A percentile compares a stretch with the other conserved stretches of the same genome.
Evolutionary conservation across 2,888 invertebrate species (phyloP).

Genomic region (Rhamnusium bicolor): DNA sequence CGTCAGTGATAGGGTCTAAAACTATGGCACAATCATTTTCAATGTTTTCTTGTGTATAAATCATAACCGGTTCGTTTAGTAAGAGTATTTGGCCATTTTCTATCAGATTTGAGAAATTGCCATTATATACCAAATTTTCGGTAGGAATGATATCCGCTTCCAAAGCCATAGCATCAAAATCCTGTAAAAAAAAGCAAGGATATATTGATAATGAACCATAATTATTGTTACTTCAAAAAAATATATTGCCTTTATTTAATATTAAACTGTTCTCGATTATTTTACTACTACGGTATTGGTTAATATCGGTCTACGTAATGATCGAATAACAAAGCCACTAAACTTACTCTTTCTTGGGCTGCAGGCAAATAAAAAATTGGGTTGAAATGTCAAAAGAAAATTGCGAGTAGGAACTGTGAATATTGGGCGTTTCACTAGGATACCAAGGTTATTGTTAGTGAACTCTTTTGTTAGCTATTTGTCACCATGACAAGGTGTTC

Average conservation of each 20-base stretch:
- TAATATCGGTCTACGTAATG: background rate
- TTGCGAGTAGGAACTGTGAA: slow-evolving; percentile 16
- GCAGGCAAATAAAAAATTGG: slow-evolving; percentile 8
- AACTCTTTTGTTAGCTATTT: background rate
- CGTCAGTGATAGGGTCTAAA: slow-evolving; percentile 27
- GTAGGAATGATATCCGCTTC: slow-evolving; percentile 33
- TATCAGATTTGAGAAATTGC: slow-evolving; percentile 35
- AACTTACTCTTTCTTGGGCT: slow-evolving; percentile 15
- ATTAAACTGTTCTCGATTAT: background rate
- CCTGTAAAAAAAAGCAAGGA: slow-evolving; percentile 43
- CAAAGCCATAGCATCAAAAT: slow-evolving; percentile 35
- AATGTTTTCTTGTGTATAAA: slow-evolving; percentile 30
- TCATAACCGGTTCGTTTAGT: slow-evolving; percentile 34
- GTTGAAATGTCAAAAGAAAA: slow-evolving; percentile 24
- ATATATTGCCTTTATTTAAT: background rate
- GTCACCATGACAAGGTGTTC: background rate
- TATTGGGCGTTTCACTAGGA: slow-evolving; percentile 11
- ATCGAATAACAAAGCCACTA: background rate
- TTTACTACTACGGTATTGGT: background rate
- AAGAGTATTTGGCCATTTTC: slow-evolving; percentile 40
- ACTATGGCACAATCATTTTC: slow-evolving; percentile 37
- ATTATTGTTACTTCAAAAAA: slow-evolving; percentile 2
- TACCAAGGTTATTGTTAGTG: slow-evolving; percentile 11
- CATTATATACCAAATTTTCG: slow-evolving; percentile 30
- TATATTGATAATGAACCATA: slow-evolving; percentile 32